Base-by-base conservation (phyloP, 2,113 vertebrate species). In the Geothlypis trichas region DNA sequence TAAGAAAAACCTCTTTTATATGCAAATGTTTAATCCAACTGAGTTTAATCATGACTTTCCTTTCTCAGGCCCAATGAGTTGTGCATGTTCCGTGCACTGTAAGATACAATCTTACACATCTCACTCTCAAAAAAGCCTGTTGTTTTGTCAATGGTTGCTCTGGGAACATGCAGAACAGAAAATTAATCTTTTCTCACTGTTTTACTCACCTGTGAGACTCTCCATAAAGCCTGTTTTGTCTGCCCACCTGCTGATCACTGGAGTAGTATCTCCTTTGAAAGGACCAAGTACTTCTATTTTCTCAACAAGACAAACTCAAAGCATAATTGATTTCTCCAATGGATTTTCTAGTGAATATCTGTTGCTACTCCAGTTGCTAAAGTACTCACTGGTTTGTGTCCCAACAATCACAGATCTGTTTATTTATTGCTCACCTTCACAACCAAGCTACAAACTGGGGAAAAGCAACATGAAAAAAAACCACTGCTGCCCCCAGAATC, bases 291-390 rank as follows among this genome's bases (percentile, higher is more conserved):
- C 81, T 90, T 92, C 67, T 69, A 94, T 76, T 95, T 91, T 84
- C 93, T 74, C 78, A 95, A 55, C 39, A 68, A 94, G 91, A 79
- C 80, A 89, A 90, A 86, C 26, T 66, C 91, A 84, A 96, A 96
- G 92, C 88, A 91, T 66, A 90, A 95, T 76, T 97, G 95, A 97
- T 96, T 98, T 96, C 92, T 97, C 78, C 37, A 4, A 95, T 92
- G 47, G 93, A 93, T 97, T 97, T 97, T 95, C 89, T 97, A 96
- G 96, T 89, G 62, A 97, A 68, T 97, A 95, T 66, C 69, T 93
- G 77, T 72, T 93, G 75, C 89, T 90, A 55, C 52, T 89, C 58
- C 63, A 77, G 44, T 68, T 96, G 75, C 68, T 95, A 30, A 96
- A 95, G 80, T 82, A 83, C 84, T 90, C 44, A 22, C 59, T 81